Evolutionary conservation across 92 coral and sea anemone genomes (phyloP).

Genomic region (Zoanthus solanderi): DNA sequence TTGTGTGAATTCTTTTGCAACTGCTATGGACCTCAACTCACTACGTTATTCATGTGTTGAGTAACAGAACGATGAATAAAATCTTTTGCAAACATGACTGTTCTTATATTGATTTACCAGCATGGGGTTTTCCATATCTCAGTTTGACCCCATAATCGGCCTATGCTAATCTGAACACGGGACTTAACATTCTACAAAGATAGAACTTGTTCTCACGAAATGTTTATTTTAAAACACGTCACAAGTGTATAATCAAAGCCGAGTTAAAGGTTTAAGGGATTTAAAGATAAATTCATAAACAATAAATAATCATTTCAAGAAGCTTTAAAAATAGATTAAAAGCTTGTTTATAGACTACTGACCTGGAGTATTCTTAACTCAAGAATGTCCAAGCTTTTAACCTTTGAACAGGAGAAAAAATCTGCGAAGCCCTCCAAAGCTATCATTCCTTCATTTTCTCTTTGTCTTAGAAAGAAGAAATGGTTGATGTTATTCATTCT

Average conservation of each 20-base stretch:
- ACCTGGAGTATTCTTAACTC: no score
- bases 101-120: not conserved
- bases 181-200: not conserved
- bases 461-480: no score
- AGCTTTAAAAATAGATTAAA: no score
- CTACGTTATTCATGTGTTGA: not conserved
- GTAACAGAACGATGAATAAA: not conserved
- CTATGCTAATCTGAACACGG: not conserved
- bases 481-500: no score
- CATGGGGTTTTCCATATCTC: not conserved
- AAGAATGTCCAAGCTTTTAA: no score
- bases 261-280: not conserved
- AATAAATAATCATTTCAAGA: no score
- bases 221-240: not conserved
- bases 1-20: no score
- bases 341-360: no score
- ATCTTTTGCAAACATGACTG: not conserved
- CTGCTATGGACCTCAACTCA: no score
- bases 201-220: constrained; percentile 23
- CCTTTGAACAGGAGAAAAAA: no score
- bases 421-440: no score
- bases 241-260: not conserved
- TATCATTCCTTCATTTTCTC: no score
- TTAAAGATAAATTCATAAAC: not conserved
- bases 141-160: not conserved